Base-by-base conservation (phyloP, 2,113 vertebrate species). In the Cariama cristata region DNA sequence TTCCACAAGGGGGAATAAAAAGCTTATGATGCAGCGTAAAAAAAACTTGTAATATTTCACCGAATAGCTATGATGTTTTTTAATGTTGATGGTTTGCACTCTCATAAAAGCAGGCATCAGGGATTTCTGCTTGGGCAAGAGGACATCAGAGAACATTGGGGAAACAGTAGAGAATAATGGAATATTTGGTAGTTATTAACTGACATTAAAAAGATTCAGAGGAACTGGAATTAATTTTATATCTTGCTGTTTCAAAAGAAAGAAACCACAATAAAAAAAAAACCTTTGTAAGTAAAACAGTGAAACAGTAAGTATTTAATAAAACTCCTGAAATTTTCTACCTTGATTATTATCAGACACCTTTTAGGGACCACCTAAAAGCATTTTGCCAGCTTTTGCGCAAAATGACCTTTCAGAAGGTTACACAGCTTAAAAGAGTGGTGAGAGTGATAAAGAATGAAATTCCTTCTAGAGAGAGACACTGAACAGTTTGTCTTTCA, bases 401-500 rank as follows among this genome's bases (percentile, higher is more conserved):
- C 33, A 67, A 84, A 92, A 80, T 87, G 52, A 89, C 80, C 83
- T 96, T 92, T 93, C 40, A 89, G 86, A 93, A 95, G 52, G 40
- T 94, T 91, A 40, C 56, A 58, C 1, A 4, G 60, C 28, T 90
- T 96, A 56, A 84, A 95, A 32, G 13, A 49, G 33, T 74, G 14
- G 14, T 52, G 72, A 79, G 89, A 77, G 28, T 62, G 83, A 86
- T 94, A 94, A 95, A 89, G 73, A 77, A 81, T 84, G 49, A 84
- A 84, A 93, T 83, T 86, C 69, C 44, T 81, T 93, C 59, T 56
- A n/a, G 42, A 77, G 21, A 44, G 49, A 79, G 30, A 33, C 2
- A 1, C 44, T 64, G 72, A 95, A 44, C 44, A 26, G 73, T 94
- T 96, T 96, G 56, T 95, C 88, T 97, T 90, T 92, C 88, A 79